Percentiles rank a stretch among this genome's conserved stretches.
Evolutionary conservation across 2,888 invertebrate genomes (phyloP).

Genomic region (Tipula vernalis): DNA sequence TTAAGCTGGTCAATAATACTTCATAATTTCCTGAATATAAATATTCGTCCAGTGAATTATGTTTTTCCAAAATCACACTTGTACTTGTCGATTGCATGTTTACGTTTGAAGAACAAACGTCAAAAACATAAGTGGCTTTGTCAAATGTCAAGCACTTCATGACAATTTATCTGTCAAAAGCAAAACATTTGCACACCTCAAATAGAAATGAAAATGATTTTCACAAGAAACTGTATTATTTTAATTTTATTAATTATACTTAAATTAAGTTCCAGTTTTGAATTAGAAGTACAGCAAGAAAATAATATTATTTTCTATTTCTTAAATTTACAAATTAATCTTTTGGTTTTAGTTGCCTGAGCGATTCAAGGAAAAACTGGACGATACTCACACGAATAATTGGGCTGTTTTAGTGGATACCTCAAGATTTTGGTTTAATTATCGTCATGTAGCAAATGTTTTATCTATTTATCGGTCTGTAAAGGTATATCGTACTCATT

Average conservation of each 20-base stretch:
- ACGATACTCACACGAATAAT: constrained; percentile 76
- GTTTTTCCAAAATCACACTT: not conserved
- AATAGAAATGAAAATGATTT: not conserved
- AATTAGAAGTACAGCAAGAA: not conserved
- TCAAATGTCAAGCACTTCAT: too few species aligned
- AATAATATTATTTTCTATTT: not conserved
- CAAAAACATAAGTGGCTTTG: not conserved
- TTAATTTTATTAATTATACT: not conserved
- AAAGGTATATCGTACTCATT: constrained; percentile 38
- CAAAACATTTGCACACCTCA: not conserved
- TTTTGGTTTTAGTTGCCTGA: constrained; percentile 23
- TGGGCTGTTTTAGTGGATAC: constrained; percentile 99
- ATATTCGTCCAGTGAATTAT: not conserved
- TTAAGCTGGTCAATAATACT: not conserved
- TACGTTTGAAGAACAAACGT: not conserved
- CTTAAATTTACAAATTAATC: not conserved
- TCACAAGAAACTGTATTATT: not conserved
- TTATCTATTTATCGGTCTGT: constrained; percentile 96
- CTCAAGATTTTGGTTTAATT: constrained; percentile 99
- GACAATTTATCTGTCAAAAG: not conserved
- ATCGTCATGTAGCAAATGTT: constrained; percentile 98
- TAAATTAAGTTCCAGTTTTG: not conserved
- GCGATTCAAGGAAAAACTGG: constrained; percentile 27
- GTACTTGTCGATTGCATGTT: not conserved
- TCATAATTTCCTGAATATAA: not conserved